Conservation (phyloP, 2,888 invertebrate species). For the Agonum fuliginosum region DNA sequence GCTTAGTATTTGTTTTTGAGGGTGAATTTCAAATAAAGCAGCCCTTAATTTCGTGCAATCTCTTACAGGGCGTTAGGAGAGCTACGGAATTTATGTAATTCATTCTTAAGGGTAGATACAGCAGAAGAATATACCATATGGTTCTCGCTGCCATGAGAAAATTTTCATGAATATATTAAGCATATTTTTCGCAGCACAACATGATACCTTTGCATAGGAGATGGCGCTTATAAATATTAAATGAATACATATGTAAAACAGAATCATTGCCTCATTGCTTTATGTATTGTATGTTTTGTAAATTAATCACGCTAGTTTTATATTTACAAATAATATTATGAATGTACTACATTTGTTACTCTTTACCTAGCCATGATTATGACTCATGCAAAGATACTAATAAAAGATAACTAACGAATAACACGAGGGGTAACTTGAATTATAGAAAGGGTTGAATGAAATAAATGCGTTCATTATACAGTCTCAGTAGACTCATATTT, state of each 20-base stretch:
- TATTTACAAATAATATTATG: no score
- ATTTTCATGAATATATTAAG: slow-evolving; percentile 38
- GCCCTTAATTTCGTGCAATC: slow-evolving; percentile 34
- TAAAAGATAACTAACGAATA: neutral
- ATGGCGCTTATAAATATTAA: neutral
- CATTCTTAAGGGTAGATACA: slow-evolving; percentile 23
- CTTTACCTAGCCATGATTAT: no score
- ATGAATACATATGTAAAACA: neutral
- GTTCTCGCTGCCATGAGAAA: slow-evolving; percentile 2
- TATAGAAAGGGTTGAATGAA: neutral
- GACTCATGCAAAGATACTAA: neutral
- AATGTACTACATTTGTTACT: no score
- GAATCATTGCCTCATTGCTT: no score
- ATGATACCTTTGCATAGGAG: slow-evolving; percentile 2
- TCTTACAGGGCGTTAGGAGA: slow-evolving; percentile 27
- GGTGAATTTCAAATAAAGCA: slow-evolving; percentile 36
- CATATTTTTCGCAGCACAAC: neutral
- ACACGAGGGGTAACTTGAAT: neutral
- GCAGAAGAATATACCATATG: slow-evolving; percentile 18
- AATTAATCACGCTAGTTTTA: no score
- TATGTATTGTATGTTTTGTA: neutral
- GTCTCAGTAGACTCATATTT: neutral
- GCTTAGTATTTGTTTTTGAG: slow-evolving; percentile 24
- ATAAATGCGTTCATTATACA: neutral
- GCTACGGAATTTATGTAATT: slow-evolving; percentile 33